These are phyloP conservation scores for Encarsia formosa DNA, from an alignment of 2,888 invertebrate species.

Conservation along the genomic window DNA sequence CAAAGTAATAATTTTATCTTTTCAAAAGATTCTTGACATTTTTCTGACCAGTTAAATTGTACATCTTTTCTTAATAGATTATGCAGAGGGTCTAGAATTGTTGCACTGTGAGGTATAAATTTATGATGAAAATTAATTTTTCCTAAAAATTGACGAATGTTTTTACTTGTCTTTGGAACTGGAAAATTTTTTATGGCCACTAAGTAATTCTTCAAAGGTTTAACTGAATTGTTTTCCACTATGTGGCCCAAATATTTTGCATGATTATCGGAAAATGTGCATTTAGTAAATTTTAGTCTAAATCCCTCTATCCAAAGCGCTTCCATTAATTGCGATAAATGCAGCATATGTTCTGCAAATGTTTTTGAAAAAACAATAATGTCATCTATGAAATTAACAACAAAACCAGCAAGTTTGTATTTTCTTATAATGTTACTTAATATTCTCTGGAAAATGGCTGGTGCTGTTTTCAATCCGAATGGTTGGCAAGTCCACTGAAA, in stretches of 20 bases:
- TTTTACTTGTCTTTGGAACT: conserved; percentile 18
- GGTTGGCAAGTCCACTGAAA: conserved; percentile 25
- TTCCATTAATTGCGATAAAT: conserved; percentile 28
- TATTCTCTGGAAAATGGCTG: conserved; percentile 28
- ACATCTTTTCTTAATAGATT: conserved; percentile 28
- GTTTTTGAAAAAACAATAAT: conserved; percentile 30
- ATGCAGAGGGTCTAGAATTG: conserved; percentile 27
- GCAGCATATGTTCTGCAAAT: conserved; percentile 30
- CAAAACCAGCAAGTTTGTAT: too few relatives aligned
- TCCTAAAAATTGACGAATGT: conserved; percentile 16
- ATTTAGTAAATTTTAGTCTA: conserved; percentile 29
- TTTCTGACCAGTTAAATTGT: conserved; percentile 29
- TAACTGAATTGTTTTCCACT: conserved; percentile 24
- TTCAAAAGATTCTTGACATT: conserved; percentile 30
- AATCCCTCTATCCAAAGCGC: conserved; percentile 30
- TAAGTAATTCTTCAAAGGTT: conserved; percentile 30
- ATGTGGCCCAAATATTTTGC: conserved; percentile 26
- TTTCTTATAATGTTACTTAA: conserved; percentile 25
- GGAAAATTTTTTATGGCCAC: conserved; percentile 25
- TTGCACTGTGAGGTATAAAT: conserved; percentile 20
- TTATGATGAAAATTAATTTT: conserved; percentile 27
- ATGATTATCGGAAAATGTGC: conserved; percentile 20
- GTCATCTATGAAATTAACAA: too few relatives aligned
- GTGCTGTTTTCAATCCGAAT: conserved; percentile 25
- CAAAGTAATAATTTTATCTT: conserved; percentile 32